Conservation (phyloP, 92 coral and sea anemone species). For the Palythoa caribaeorum region DNA sequence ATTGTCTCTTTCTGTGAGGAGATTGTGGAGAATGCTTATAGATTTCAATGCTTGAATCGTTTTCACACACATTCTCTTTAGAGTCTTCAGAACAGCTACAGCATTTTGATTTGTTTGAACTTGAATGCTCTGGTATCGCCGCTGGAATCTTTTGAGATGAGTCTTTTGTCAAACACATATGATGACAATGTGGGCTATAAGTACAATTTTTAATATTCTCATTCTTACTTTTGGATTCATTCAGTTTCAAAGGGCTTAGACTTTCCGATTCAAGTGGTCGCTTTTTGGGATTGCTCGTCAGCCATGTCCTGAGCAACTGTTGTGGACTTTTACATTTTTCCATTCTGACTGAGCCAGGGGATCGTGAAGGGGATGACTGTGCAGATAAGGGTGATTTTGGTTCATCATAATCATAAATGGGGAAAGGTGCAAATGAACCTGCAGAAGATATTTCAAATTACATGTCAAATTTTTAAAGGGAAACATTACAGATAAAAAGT, state of each 20-base stretch:
- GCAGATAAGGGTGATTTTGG: constrained; percentile 47
- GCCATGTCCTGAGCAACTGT: constrained; percentile 83
- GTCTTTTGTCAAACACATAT: not conserved
- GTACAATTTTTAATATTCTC: not conserved
- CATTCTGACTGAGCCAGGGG: constrained; percentile 59
- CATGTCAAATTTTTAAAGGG: too few relatives aligned
- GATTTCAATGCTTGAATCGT: not conserved
- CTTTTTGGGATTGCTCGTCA: constrained; percentile 54
- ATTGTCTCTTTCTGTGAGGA: constrained; percentile 24
- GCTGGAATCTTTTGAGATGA: not conserved
- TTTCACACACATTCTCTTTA: constrained; percentile 22
- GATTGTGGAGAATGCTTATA: constrained; percentile 16
- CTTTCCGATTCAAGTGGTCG: constrained; percentile 31
- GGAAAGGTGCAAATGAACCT: constrained; percentile 35
- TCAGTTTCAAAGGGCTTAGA: not conserved
- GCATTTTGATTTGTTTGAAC: not conserved
- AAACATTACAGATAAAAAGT: too few relatives aligned
- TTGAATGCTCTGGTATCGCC: not conserved
- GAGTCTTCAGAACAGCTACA: not conserved
- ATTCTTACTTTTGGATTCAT: not conserved
- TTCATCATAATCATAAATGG: constrained; percentile 26
- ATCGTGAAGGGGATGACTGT: constrained; percentile 16
- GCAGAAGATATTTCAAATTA: not conserved
- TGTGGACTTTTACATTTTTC: constrained; percentile 80
- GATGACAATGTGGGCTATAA: not conserved